phyloP scores from a whole-genome alignment of 1,140 invertebrate species.

The Drosophila auraria region DNA sequence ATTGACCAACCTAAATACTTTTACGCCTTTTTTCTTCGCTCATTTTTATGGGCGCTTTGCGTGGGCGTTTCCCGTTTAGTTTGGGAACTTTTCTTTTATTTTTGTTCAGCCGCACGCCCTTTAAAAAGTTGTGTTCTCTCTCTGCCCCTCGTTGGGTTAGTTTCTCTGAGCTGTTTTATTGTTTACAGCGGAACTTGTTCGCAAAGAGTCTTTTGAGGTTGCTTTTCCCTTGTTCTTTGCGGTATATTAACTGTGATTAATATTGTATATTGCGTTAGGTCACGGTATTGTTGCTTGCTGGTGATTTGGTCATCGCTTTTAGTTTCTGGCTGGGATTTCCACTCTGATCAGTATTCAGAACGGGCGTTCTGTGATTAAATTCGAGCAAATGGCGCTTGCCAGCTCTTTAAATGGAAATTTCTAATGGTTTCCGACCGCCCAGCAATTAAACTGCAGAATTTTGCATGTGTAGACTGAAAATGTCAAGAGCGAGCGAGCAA shows the following conservation, averaged over 20 bases:
- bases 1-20: slow-evolving; percentile 43
- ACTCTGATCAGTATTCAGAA: background rate
- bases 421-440: background rate
- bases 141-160: background rate
- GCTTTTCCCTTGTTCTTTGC: slow-evolving; percentile 21
- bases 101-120: slow-evolving; percentile 43
- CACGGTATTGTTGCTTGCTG: slow-evolving; percentile 36
- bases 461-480: slow-evolving; percentile 15
- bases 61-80: slow-evolving; percentile 59
- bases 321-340: background rate
- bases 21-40: slow-evolving; percentile 32
- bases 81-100: slow-evolving; percentile 37
- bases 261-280: slow-evolving; percentile 63
- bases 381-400: no score
- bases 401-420: slow-evolving; percentile 4
- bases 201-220: slow-evolving; percentile 26
- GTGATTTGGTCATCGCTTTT: slow-evolving; percentile 12
- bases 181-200: slow-evolving; percentile 27
- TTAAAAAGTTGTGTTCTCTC: slow-evolving; percentile 22
- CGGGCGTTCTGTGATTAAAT: background rate
- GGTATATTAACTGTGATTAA: slow-evolving; percentile 16
- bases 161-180: slow-evolving; percentile 16
- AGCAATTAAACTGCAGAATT: slow-evolving; percentile 5
- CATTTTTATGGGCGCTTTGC: slow-evolving; percentile 45
- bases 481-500: background rate